phyloP scores from a whole-genome alignment of 1,140 invertebrate species.

The Trichonephila clavipes region DNA sequence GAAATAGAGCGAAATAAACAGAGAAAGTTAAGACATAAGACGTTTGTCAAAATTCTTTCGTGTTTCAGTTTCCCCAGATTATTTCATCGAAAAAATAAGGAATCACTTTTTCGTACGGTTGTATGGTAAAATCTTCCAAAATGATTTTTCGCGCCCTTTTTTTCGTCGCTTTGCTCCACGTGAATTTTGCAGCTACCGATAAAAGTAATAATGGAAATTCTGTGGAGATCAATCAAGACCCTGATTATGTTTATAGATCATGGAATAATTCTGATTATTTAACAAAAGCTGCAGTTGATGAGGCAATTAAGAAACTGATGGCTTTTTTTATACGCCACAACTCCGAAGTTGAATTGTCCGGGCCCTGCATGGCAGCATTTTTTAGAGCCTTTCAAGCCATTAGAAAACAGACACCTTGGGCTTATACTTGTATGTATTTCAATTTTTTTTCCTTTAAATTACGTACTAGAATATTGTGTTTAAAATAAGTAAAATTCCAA shows the following conservation, averaged over 20 bases:
- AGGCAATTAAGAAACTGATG: constrained; percentile 61
- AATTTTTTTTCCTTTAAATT: neutral
- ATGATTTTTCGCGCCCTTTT: constrained; percentile 13
- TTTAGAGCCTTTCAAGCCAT: constrained; percentile 57
- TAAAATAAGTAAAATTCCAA: too few relatives aligned
- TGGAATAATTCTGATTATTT: constrained; percentile 61
- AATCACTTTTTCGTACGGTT: neutral
- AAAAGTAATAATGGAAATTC: neutral
- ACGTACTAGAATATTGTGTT: too few relatives aligned
- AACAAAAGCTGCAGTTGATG: neutral
- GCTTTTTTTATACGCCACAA: constrained; percentile 32
- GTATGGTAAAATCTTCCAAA: neutral
- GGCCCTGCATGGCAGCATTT: constrained; percentile 67
- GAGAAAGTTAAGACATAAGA: constrained; percentile 8
- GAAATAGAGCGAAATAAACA: constrained; percentile 41
- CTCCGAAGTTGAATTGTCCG: constrained; percentile 38
- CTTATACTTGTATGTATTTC: constrained; percentile 41
- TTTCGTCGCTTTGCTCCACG: neutral
- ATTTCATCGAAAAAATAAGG: constrained; percentile 6
- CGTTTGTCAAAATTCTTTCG: neutral
- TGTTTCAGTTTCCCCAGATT: constrained; percentile 37
- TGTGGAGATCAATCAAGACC: constrained; percentile 44
- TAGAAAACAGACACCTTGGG: constrained; percentile 53
- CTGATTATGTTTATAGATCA: neutral
- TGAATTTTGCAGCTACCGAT: neutral